A percentile compares a stretch with the other conserved stretches of the same genome.
These are phyloP conservation scores for Ichneumoninae sp. DNA, from an alignment of 2,888 invertebrate species.

Conservation along the genomic window DNA sequence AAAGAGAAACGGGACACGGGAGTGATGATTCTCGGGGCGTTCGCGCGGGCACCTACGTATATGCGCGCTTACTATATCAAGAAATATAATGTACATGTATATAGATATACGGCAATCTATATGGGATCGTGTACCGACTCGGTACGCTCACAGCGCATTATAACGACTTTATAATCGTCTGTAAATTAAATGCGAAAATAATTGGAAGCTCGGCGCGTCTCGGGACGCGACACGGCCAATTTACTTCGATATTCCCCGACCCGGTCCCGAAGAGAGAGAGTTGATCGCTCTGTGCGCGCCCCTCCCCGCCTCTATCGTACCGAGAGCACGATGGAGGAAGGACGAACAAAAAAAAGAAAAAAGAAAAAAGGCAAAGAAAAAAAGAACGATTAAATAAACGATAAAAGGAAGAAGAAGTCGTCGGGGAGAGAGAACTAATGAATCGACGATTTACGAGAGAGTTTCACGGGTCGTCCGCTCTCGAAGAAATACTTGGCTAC, in stretches of 20 bases:
- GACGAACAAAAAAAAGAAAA: neutral
- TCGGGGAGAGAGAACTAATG: conserved; percentile 71
- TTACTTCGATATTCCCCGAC: conserved; percentile 76
- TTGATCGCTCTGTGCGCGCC: conserved; percentile 20
- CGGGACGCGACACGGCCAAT: conserved; percentile 73
- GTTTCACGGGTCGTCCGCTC: conserved; percentile 74
- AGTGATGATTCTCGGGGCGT: conserved; percentile 52
- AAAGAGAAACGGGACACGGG: conserved; percentile 21
- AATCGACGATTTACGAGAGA: conserved; percentile 78
- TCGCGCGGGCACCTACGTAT: conserved; percentile 34
- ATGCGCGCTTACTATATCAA: conserved; percentile 1
- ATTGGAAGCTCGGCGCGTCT: conserved; percentile 63
- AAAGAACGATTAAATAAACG: conserved; percentile 51
- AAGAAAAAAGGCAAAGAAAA: neutral
- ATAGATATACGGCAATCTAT: neutral
- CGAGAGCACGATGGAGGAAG: neutral
- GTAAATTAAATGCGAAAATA: conserved; percentile 69
- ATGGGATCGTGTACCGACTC: conserved; percentile 14
- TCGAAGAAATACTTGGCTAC: conserved; percentile 29
- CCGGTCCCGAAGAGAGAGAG: conserved; percentile 32
- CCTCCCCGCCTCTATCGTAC: conserved; percentile 4
- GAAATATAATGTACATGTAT: conserved; percentile 9
- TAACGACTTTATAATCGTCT: conserved; percentile 68
- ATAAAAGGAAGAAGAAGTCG: conserved; percentile 49
- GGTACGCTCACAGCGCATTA: conserved; percentile 28